phyloP scores from a whole-genome alignment of 2,888 invertebrate species.

The Sabatieria punctata region DNA sequence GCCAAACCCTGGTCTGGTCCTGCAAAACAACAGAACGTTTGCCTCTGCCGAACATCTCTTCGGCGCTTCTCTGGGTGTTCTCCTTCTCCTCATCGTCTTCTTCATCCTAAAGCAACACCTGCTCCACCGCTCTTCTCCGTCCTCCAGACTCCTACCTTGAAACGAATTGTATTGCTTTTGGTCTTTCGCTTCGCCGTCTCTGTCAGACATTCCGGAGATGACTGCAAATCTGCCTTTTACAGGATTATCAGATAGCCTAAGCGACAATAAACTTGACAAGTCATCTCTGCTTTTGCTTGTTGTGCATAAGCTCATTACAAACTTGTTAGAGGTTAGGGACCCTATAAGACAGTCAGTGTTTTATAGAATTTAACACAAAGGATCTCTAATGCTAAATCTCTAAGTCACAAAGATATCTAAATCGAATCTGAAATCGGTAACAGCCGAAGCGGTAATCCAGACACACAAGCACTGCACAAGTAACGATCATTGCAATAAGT shows the following conservation, averaged over 20 bases:
- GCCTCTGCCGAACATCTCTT: conserved; percentile 22
- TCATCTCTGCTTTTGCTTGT: too few relatives aligned
- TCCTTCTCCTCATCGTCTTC: conserved; percentile 46
- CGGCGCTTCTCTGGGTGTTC: conserved; percentile 24
- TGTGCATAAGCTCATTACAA: too few relatives aligned
- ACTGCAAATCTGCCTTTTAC: conserved; percentile 31
- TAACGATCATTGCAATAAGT: too few relatives aligned
- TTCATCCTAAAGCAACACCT: conserved; percentile 24
- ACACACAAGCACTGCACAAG: too few relatives aligned
- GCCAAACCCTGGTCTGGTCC: conserved; percentile 29
- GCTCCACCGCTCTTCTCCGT: background rate
- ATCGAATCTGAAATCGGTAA: too few relatives aligned
- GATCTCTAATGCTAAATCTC: background rate
- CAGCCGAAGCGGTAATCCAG: too few relatives aligned
- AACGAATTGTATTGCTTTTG: conserved; percentile 82
- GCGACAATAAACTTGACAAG: too few relatives aligned
- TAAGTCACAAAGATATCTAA: too few relatives aligned
- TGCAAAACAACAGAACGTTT: conserved; percentile 27
- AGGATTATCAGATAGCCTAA: background rate
- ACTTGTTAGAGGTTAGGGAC: too few relatives aligned
- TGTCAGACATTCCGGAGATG: conserved; percentile 59
- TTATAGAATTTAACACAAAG: background rate
- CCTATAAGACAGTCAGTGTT: background rate
- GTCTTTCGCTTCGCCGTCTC: conserved; percentile 85
- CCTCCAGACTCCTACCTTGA: conserved; percentile 42